Evolutionary conservation across 2,797 vertebrate genomes (phyloP).

Genomic region (Ctenopoma multispine): DNA sequence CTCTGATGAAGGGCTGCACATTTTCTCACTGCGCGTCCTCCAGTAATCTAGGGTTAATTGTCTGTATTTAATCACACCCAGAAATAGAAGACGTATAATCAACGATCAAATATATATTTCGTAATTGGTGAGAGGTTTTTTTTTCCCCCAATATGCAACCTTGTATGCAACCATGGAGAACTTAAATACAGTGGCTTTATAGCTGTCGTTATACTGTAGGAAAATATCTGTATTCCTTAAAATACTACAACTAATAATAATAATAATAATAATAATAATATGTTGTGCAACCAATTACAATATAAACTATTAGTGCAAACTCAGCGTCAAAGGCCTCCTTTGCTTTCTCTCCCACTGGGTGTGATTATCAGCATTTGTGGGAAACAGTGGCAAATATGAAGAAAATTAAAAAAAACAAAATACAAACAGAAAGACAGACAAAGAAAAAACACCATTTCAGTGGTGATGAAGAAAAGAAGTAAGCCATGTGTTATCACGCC

Average conservation of each 20-base stretch:
- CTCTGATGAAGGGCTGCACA: slow-evolving; percentile 44
- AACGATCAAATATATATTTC: slow-evolving; percentile 41
- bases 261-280: slow-evolving; percentile 21
- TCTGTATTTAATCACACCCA: slow-evolving; percentile 39
- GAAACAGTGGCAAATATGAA: neutral
- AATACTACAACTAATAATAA: neutral
- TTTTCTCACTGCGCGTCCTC: slow-evolving; percentile 38
- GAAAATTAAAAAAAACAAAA: neutral
- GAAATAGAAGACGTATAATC: slow-evolving; percentile 44
- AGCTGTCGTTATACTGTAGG: too few relatives aligned
- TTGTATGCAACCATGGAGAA: neutral
- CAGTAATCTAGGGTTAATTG: slow-evolving; percentile 48
- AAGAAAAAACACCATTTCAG: slow-evolving; percentile 1
- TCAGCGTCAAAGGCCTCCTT: slow-evolving; percentile 1
- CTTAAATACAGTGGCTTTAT: neutral
- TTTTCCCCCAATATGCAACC: neutral
- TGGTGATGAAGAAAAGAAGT: neutral
- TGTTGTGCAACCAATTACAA: neutral
- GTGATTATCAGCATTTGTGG: slow-evolving; percentile 34
- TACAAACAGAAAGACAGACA: neutral
- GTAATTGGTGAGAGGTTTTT: slow-evolving; percentile 23
- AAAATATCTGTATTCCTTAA: neutral
- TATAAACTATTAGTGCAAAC: slow-evolving; percentile 5
- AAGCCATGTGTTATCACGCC: slow-evolving; percentile 27
- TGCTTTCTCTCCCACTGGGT: slow-evolving; percentile 22